Evolutionary conservation across 2,113 vertebrate genomes (phyloP), one percentile per base, ranked within the genome.

Genomic region (Macroglossus sobrinus): DNA sequence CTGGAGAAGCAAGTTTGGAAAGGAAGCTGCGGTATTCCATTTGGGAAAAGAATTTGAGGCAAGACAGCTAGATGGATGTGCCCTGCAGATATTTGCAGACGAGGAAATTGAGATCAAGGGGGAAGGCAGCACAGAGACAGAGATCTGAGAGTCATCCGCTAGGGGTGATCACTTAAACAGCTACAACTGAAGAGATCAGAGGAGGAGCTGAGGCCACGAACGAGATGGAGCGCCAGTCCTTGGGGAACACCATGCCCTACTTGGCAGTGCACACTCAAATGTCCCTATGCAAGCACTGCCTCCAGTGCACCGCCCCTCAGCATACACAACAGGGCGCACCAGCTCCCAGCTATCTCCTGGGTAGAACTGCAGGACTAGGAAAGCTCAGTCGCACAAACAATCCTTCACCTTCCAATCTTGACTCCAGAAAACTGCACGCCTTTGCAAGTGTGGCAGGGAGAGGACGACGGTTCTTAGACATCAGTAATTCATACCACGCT

Each of bases 261-360:
- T 5, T 57, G 91, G 40, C 26, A 8, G 84, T 16, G 50, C 30
- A 45, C 24, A 24, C 24, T 14, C 7, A 3, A 50, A 14, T 5
- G 30, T 59, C 14, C 43, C 81, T 28, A 3, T 0, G 7, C 66
- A 3, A 8, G 3, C 10, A 13, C 43, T 40, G 47, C 28, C 57
- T 87, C 47, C 61, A 59, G 10, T 0, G 13, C 11, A 1, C 21
- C 57, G 61, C 15, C 53, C 28, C 68, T 30, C 26, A 7, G 64
- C n/a, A 59, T 3, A 3, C 22, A 0, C 0, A 0, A 12, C 38
- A 22, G 14, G 9, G 59, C 21, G 30, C 38, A 33, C 16, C 4
- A 5, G 64, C 24, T 53, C 22, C 57, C 24, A 18, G 53, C 61
- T 38, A 4, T 12, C 69, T 64, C 57, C 78, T 30, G n/a, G 24